Conservation (phyloP, 2,888 invertebrate genomes). For the Apodemia mormo region DNA sequence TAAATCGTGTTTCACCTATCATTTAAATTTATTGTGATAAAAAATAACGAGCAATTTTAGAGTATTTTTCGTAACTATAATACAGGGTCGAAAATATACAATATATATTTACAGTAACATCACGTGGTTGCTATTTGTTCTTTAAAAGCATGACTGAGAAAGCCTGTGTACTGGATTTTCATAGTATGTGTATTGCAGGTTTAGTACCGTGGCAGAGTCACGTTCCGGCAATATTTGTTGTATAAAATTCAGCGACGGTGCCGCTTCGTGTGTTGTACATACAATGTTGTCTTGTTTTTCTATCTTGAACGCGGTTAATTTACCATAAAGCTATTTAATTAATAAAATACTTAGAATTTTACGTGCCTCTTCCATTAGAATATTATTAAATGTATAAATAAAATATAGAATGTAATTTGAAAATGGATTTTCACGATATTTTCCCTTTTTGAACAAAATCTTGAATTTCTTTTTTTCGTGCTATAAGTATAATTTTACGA, state of each 20-base stretch:
- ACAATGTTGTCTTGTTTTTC: conserved; percentile 16
- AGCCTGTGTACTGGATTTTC: conserved; percentile 22
- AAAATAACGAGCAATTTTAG: too few species aligned
- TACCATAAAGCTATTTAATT: conserved; percentile 9
- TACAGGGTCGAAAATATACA: conserved; percentile 4
- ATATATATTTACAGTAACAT: conserved; percentile 20
- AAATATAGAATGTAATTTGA: too few species aligned
- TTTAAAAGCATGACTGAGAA: conserved; percentile 26
- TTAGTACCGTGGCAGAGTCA: conserved; percentile 55
- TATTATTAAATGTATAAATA: not conserved
- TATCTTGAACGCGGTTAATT: conserved; percentile 9
- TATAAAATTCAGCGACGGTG: conserved; percentile 66
- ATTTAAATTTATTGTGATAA: too few species aligned
- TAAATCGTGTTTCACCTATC: too few species aligned
- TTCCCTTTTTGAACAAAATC: too few species aligned
- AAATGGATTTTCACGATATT: too few species aligned
- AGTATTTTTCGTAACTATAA: not conserved
- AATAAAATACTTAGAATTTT: not conserved
- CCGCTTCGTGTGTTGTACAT: conserved; percentile 47
- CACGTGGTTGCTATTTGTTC: conserved; percentile 31
- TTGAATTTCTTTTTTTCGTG: too few species aligned
- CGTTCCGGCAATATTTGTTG: conserved; percentile 74
- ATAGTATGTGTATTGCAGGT: conserved; percentile 24
- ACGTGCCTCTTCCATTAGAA: not conserved
- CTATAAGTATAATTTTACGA: too few species aligned